Percentiles rank a stretch among this genome's conserved stretches.
phyloP scores from a whole-genome alignment of 2,888 invertebrate species.

The Acrobasis suavella region DNA sequence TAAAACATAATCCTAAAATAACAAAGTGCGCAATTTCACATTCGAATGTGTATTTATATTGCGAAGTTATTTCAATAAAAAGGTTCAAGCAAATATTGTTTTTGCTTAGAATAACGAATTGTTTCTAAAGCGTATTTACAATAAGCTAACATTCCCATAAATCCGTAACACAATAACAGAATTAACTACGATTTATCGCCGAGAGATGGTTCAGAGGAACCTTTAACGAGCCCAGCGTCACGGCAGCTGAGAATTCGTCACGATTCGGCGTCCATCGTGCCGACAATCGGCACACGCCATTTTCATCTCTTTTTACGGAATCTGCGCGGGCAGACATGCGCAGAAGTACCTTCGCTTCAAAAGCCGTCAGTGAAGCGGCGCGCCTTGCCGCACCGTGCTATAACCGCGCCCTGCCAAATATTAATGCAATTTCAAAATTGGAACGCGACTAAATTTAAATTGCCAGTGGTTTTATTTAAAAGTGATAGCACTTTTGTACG shows the following conservation, averaged over 20 bases:
- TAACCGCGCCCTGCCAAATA: slow-evolving; percentile 56
- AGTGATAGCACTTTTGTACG: slow-evolving; percentile 34
- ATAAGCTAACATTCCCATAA: slow-evolving; percentile 56
- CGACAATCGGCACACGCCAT: slow-evolving; percentile 54
- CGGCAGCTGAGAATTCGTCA: slow-evolving; percentile 54
- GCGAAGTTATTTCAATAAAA: slow-evolving; percentile 19
- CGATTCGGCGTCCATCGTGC: slow-evolving; percentile 45
- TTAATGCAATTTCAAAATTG: slow-evolving; percentile 38
- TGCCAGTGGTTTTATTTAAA: slow-evolving; percentile 24
- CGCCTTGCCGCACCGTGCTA: slow-evolving; percentile 60
- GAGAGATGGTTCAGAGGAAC: slow-evolving; percentile 57
- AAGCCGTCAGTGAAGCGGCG: slow-evolving; percentile 64
- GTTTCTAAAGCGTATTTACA: slow-evolving; percentile 41
- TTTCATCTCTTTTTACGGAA: slow-evolving; percentile 56
- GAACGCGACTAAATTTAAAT: slow-evolving; percentile 35
- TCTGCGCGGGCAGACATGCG: slow-evolving; percentile 75
- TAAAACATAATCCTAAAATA: slow-evolving; percentile 8
- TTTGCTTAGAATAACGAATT: slow-evolving; percentile 24
- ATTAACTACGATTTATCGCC: slow-evolving; percentile 74
- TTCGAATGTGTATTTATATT: slow-evolving; percentile 1
- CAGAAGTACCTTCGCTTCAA: slow-evolving; percentile 57
- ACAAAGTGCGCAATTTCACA: slow-evolving; percentile 11
- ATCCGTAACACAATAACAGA: slow-evolving; percentile 68
- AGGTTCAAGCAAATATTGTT: slow-evolving; percentile 17
- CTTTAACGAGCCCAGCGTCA: slow-evolving; percentile 66